Evolutionary conservation across 2,888 invertebrate species (phyloP).

Genomic region (Drosophila parthenogenetica): DNA sequence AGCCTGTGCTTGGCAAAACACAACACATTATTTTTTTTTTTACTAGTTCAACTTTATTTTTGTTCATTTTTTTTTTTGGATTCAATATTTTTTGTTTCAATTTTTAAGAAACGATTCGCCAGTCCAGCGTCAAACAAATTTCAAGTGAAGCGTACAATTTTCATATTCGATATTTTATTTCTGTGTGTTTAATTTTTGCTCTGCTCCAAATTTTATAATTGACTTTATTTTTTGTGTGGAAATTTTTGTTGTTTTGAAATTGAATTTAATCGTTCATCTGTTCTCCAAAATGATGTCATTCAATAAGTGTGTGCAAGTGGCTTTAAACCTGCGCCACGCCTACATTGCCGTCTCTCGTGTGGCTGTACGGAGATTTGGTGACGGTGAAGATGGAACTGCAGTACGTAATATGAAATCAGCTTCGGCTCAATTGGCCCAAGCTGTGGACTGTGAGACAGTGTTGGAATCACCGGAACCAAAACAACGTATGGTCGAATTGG

Average conservation of each 20-base stretch:
- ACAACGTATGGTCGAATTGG: constrained; percentile 22
- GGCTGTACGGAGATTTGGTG: neutral
- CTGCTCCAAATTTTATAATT: neutral
- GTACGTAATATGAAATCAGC: constrained; percentile 32
- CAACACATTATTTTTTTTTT: constrained; percentile 1
- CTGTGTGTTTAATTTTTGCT: neutral
- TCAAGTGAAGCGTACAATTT: constrained; percentile 4
- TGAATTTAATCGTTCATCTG: neutral
- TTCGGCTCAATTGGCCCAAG: constrained; percentile 22
- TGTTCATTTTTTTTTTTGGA: neutral
- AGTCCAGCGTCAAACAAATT: neutral
- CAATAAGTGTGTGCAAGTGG: neutral
- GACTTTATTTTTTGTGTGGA: too few relatives aligned
- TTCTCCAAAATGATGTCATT: neutral
- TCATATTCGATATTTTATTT: neutral
- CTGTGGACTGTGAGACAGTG: neutral
- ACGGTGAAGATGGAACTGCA: neutral
- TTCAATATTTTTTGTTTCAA: neutral
- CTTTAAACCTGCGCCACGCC: neutral
- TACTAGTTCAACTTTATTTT: constrained; percentile 2
- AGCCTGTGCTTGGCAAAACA: constrained; percentile 3
- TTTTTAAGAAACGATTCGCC: neutral
- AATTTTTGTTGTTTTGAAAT: neutral
- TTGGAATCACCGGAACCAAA: constrained; percentile 32
- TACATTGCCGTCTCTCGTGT: neutral